Percentiles rank a stretch among this genome's conserved stretches.
phyloP scores from a whole-genome alignment of 2,888 invertebrate species.

The Allolobophora icterica region DNA sequence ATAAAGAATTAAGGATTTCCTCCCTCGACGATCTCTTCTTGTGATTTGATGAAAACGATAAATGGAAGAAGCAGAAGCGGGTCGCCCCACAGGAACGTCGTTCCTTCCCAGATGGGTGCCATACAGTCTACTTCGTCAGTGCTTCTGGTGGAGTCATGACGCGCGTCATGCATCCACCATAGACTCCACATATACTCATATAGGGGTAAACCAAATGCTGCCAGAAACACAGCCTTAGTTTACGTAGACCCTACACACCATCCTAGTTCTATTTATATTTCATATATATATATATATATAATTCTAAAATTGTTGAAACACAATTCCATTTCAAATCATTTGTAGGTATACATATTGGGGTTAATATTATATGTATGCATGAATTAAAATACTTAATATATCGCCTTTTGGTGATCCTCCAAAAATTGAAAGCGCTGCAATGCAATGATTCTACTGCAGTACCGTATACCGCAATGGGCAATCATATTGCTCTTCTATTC shows the following conservation, averaged over 20 bases:
- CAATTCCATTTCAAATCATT: too few relatives aligned
- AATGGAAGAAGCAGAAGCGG: not conserved
- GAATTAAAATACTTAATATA: too few relatives aligned
- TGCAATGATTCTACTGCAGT: too few relatives aligned
- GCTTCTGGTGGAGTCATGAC: not conserved
- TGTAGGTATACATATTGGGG: too few relatives aligned
- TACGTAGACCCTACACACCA: not conserved
- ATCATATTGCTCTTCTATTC: too few relatives aligned
- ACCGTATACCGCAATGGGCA: too few relatives aligned
- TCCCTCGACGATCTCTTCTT: not conserved
- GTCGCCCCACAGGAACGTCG: not conserved
- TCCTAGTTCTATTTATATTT: not conserved
- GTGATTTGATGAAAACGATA: not conserved
- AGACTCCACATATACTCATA: too few relatives aligned
- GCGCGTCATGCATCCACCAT: not conserved
- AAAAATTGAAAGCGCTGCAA: too few relatives aligned
- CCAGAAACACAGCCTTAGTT: not conserved
- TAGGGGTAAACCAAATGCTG: not conserved
- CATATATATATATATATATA: too few relatives aligned
- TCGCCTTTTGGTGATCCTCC: too few relatives aligned
- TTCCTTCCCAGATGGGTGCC: not conserved
- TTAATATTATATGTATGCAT: too few relatives aligned
- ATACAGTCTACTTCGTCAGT: not conserved
- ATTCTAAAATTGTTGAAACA: too few relatives aligned
- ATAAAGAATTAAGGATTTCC: not conserved